Conservation (phyloP, 1,140 invertebrate species). For the Microvelia longipes region DNA sequence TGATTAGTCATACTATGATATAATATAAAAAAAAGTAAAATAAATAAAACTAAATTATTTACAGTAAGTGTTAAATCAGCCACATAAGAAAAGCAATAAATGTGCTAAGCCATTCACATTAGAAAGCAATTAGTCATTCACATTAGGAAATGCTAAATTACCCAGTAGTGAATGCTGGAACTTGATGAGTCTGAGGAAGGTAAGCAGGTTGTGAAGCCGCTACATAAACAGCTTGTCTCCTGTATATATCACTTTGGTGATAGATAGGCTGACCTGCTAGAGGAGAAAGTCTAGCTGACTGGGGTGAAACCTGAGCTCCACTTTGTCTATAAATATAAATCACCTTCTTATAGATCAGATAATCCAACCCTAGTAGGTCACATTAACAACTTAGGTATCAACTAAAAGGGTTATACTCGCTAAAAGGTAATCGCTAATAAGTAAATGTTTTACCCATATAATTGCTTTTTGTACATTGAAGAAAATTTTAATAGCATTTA, state of each 20-base stretch:
- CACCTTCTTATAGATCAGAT: neutral
- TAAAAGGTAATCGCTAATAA: no score
- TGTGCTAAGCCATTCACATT: no score
- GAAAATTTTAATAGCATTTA: no score
- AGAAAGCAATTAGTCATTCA: no score
- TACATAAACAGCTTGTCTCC: constrained; percentile 42
- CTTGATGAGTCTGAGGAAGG: constrained; percentile 35
- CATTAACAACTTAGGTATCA: no score
- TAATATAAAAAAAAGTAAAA: no score
- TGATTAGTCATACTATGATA: no score
- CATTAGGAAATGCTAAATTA: constrained; percentile 23
- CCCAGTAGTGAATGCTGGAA: constrained; percentile 32
- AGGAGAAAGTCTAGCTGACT: constrained; percentile 26
- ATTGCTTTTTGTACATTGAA: no score
- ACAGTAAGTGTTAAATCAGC: no score
- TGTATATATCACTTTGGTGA: constrained; percentile 39
- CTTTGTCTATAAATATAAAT: constrained; percentile 13
- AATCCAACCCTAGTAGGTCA: neutral
- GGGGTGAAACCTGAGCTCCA: constrained; percentile 18
- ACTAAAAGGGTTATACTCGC: no score
- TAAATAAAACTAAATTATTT: no score
- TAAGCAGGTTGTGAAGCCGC: constrained; percentile 38
- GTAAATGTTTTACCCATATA: neutral
- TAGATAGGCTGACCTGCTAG: constrained; percentile 37
- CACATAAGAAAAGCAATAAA: no score